Evolutionary conservation across 2,888 invertebrate species (phyloP).

Genomic region (Neocrepidodera transversa): DNA sequence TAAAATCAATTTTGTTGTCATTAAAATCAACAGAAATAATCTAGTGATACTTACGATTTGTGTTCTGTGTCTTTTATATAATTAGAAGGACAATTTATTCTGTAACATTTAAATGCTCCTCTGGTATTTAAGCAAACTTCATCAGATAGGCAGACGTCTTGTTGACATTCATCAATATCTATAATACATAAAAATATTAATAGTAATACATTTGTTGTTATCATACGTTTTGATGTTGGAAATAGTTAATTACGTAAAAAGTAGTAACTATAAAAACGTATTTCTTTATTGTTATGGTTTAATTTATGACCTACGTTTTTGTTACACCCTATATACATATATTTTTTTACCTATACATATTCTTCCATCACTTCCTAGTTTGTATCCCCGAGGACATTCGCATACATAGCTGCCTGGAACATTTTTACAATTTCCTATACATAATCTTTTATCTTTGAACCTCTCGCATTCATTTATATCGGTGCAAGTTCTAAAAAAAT

Average conservation of each 20-base stretch:
- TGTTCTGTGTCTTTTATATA: conserved; percentile 79
- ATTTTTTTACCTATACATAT: conserved; percentile 89
- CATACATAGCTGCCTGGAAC: conserved; percentile 86
- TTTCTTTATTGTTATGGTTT: too few relatives aligned
- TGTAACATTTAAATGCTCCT: conserved; percentile 87
- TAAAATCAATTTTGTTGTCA: too few relatives aligned
- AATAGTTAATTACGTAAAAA: too few relatives aligned
- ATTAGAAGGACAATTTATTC: conserved; percentile 83
- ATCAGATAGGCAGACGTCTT: conserved; percentile 65
- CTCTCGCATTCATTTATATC: conserved; percentile 89
- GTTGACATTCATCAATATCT: conserved; percentile 78
- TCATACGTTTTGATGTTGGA: conserved; percentile 8
- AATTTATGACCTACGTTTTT: too few relatives aligned
- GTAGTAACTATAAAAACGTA: too few relatives aligned
- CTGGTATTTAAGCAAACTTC: conserved; percentile 90
- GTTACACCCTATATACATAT: too few relatives aligned
- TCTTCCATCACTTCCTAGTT: conserved; percentile 74
- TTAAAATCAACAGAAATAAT: too few relatives aligned
- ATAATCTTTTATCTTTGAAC: conserved; percentile 74
- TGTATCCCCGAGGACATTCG: conserved; percentile 81
- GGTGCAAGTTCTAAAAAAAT: conserved; percentile 66
- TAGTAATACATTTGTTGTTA: background rate
- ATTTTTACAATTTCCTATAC: conserved; percentile 83
- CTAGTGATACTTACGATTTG: conserved; percentile 82
- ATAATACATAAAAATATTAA: background rate